phyloP scores from a whole-genome alignment of 2,797 vertebrate genomes.

The Pitangus sulphuratus region DNA sequence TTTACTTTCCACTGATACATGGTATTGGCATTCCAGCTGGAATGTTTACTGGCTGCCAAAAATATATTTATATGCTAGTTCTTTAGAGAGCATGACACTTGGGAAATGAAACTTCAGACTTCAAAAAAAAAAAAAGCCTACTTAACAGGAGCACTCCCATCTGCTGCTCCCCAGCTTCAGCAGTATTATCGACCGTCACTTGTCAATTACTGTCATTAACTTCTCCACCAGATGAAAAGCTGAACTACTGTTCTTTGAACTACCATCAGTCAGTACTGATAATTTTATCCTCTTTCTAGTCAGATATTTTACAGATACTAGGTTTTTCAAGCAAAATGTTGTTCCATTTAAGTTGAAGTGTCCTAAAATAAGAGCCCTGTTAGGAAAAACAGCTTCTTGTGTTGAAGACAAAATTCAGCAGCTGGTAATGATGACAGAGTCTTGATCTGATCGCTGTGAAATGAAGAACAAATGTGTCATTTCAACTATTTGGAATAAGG shows the following conservation, averaged over 20 bases:
- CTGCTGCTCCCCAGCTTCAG: not conserved
- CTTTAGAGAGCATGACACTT: not conserved
- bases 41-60: not conserved
- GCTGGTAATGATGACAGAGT: not conserved
- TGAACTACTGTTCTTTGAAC: not conserved
- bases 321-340: not conserved
- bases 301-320: not conserved
- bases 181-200: not conserved
- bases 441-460: not conserved
- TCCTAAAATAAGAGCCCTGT: not conserved
- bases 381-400: not conserved
- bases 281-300: not conserved
- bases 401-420: not conserved
- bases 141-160: not conserved
- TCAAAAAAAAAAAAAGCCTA: not conserved
- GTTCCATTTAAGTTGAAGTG: not conserved
- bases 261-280: not conserved
- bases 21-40: not conserved
- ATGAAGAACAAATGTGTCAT: not conserved
- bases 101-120: not conserved
- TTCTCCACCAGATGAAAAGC: not conserved
- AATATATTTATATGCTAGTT: not conserved
- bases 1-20: not conserved
- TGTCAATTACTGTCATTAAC: not conserved
- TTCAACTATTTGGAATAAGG: not conserved